These are phyloP conservation scores for Sardinella longiceps DNA, from an alignment of 2,797 vertebrate genomes.

Conservation along the genomic window DNA sequence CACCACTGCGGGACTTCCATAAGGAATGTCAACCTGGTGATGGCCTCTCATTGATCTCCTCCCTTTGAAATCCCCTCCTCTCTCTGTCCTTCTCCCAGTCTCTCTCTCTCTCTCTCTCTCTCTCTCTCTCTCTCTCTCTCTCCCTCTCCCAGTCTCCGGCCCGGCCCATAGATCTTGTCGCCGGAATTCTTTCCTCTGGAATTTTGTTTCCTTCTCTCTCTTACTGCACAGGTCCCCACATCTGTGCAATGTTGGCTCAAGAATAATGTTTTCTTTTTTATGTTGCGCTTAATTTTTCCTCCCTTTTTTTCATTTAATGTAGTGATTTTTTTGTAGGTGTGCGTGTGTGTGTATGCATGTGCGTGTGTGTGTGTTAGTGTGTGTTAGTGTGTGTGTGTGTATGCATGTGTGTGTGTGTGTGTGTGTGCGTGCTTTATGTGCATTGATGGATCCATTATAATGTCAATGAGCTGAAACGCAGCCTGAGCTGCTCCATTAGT, in stretches of 20 bases:
- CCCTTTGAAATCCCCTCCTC: background rate
- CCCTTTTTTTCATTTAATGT: background rate
- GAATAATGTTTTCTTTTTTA: background rate
- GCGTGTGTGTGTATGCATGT: background rate
- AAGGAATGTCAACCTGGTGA: background rate
- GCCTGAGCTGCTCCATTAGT: background rate
- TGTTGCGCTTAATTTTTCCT: too few relatives aligned
- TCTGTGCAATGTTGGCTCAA: background rate
- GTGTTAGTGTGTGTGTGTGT: too few relatives aligned
- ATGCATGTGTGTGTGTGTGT: too few relatives aligned
- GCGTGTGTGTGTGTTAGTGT: too few relatives aligned
- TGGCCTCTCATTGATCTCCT: background rate
- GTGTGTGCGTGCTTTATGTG: background rate
- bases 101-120: background rate
- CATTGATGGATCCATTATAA: conserved; percentile 1
- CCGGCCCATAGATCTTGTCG: conserved; percentile 4
- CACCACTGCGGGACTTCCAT: background rate
- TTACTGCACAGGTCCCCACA: background rate
- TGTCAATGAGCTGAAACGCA: background rate
- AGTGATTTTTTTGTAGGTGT: background rate
- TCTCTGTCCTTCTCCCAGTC: background rate
- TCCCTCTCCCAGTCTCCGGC: background rate
- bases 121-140: background rate
- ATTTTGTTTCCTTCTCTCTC: background rate
- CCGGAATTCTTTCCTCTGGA: background rate